phyloP scores from a whole-genome alignment of 2,797 vertebrate species.

The Urocyon cinereoargenteus region DNA sequence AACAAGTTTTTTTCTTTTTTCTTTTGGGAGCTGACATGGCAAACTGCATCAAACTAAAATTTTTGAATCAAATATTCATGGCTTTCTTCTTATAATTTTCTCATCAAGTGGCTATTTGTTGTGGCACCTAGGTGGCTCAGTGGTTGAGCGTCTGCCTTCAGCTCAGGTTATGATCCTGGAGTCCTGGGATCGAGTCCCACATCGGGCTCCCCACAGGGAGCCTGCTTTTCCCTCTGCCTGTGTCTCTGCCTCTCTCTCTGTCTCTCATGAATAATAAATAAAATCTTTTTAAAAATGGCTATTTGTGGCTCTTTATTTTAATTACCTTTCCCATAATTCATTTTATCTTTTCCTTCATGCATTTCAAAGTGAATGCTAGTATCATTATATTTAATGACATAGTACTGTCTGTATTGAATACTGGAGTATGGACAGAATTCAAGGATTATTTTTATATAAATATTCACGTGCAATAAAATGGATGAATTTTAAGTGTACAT shows the following conservation, averaged over 20 bases:
- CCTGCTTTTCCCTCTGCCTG: no score
- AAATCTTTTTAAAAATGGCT: not conserved
- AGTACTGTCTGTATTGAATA: not conserved
- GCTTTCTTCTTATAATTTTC: not conserved
- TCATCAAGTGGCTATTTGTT: slow-evolving; percentile 52
- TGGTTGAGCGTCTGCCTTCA: no score
- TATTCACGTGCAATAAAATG: not conserved
- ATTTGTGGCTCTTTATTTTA: slow-evolving; percentile 8
- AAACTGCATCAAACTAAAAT: slow-evolving; percentile 64
- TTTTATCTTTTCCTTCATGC: not conserved
- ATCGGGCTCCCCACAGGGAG: no score
- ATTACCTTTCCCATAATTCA: not conserved
- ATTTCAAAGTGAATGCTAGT: not conserved
- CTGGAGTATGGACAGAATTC: not conserved
- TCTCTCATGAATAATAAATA: no score
- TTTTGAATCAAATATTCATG: slow-evolving; percentile 49
- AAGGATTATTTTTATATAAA: not conserved
- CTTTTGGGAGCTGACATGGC: slow-evolving; percentile 68
- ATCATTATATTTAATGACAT: not conserved
- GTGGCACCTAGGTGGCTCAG: no score
- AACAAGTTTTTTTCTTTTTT: slow-evolving; percentile 11
- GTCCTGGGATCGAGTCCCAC: no score
- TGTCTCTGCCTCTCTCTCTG: no score
- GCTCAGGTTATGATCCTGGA: no score
- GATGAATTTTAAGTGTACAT: not conserved